Conservation (phyloP, 2,797 vertebrate genomes). For the Myiothlypis coronata region DNA sequence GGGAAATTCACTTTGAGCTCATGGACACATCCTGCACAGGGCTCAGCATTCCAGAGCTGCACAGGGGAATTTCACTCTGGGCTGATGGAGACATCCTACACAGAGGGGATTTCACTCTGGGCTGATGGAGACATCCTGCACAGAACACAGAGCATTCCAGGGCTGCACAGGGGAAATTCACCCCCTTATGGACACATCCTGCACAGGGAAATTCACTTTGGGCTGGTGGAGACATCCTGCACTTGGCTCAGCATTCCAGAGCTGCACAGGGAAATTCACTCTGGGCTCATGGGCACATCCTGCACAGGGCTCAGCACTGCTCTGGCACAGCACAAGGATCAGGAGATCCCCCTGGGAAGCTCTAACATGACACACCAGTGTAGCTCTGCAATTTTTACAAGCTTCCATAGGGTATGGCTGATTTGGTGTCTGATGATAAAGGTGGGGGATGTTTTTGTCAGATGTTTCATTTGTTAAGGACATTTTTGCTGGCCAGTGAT, state of each 20-base stretch:
- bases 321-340: neutral
- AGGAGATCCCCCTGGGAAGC: neutral
- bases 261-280: too few relatives aligned
- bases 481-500: neutral
- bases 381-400: neutral
- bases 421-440: neutral
- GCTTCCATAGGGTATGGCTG: neutral
- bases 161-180: neutral
- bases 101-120: too few relatives aligned
- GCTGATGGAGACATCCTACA: too few relatives aligned
- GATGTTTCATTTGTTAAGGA: neutral
- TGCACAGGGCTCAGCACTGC: neutral
- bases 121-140: too few relatives aligned
- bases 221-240: too few relatives aligned
- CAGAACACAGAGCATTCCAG: too few relatives aligned
- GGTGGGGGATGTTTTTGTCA: neutral
- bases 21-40: neutral
- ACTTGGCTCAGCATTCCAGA: too few relatives aligned
- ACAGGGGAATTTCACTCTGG: too few relatives aligned
- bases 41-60: too few relatives aligned
- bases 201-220: too few relatives aligned
- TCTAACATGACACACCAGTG: neutral
- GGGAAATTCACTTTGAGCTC: too few relatives aligned
- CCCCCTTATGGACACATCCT: too few relatives aligned
- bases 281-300: neutral